Evolutionary conservation across 2,797 vertebrate genomes (phyloP), one percentile per base, ranked within the genome.

Genomic region (Prionace glauca): DNA sequence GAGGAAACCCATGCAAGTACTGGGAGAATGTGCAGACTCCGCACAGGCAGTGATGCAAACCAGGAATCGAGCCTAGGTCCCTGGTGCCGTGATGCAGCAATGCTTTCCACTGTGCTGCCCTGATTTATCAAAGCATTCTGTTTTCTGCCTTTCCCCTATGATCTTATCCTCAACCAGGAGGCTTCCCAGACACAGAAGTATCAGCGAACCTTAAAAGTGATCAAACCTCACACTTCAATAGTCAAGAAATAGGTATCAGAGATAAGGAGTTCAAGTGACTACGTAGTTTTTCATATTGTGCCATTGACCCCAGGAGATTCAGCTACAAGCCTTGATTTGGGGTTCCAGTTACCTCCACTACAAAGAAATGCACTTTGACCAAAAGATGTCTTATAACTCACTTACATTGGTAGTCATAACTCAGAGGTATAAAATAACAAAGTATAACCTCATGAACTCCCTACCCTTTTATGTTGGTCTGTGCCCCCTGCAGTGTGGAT

Each of bases 361-460:
- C 71, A 74, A 95, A 95, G 93, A 77, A 95, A 95, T 50, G 93
- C 69, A 77, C 72, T 95, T 94, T 95, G 26, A 95, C 93, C 93
- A 77, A 65, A 62, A 69, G 77, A 77, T 72, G 29, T 77, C 72
- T 71, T 45, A 60, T 95, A 95, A 95, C 93, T 95, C 93, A 95
- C 45, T 95, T 74, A 29, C 26, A 95, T 29, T 50, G 93, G 93
- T 60, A 95, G 93, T 92, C 90, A 92, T 69, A 92, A 92, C 90
- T 67, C 65, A 92, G 16, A 36, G 36, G 90, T 92, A 95, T 95
- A 95, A 77, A 77, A 60, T 74, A 95, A 74, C 93, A 92, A 92
- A 92, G 65, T 92, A 69, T 2, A 77, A 95, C 93, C 93, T 74
- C 50, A 74, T 95, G 93, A 95, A 95, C 71, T 56, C 71, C n/a